phyloP scores from a whole-genome alignment of 2,113 vertebrate genomes.

The Centropus unirufus region DNA sequence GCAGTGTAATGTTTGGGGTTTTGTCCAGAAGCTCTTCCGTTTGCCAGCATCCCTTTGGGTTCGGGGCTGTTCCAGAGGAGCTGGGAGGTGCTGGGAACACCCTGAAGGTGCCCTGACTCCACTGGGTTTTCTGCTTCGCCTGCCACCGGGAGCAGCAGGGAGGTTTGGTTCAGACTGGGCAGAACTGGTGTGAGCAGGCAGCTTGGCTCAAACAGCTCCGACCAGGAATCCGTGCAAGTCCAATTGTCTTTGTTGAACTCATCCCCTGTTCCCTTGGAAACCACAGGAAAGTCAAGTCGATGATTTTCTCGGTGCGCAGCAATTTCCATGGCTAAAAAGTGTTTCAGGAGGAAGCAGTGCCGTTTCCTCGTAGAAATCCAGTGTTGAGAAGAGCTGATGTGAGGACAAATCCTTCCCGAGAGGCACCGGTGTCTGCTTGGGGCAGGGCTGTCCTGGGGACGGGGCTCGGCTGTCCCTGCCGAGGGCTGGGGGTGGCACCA shows the following conservation, averaged over 20 bases:
- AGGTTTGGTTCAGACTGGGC: neutral
- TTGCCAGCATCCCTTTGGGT: neutral
- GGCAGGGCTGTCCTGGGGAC: neutral
- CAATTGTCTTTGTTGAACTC: neutral
- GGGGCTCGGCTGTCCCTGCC: neutral
- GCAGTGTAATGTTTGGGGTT: neutral
- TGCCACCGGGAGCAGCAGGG: neutral
- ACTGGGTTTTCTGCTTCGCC: rapidly evolving
- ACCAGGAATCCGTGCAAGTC: neutral
- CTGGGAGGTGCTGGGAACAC: neutral
- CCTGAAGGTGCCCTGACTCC: neutral
- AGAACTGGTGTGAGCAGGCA: neutral
- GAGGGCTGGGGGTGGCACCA: neutral
- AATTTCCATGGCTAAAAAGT: rapidly evolving
- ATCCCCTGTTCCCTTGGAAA: neutral
- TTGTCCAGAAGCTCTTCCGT: neutral
- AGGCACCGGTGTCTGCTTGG: neutral
- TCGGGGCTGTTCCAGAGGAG: neutral
- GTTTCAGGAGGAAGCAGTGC: neutral
- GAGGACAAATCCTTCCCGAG: neutral
- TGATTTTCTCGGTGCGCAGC: neutral
- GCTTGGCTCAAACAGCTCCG: neutral
- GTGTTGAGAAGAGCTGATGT: neutral
- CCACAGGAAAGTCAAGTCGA: neutral
- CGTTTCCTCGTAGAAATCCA: neutral